Conservation (phyloP, 2,888 invertebrate genomes). For the Caenorhabditis zanzibari region DNA sequence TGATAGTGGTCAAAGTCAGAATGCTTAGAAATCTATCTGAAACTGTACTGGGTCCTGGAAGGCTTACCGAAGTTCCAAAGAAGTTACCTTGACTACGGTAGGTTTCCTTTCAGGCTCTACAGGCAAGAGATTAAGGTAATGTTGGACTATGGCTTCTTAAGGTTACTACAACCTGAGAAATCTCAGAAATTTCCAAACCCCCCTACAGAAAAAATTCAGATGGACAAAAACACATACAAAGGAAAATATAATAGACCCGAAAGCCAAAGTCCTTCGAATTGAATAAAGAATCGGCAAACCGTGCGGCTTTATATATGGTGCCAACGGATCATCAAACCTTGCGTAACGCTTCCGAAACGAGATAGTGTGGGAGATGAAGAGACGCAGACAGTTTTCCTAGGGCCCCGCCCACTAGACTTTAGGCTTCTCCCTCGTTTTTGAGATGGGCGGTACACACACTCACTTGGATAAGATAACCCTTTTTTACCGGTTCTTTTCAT, state of each 20-base stretch:
- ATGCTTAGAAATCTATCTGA: too few species aligned
- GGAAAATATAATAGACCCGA: neutral
- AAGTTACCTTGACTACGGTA: too few species aligned
- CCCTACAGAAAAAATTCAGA: neutral
- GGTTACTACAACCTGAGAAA: too few species aligned
- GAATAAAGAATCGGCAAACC: conserved; percentile 24
- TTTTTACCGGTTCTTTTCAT: conserved; percentile 51
- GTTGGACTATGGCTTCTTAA: too few species aligned
- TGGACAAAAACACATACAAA: neutral
- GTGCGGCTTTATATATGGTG: conserved; percentile 58
- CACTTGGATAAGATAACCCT: conserved; percentile 42
- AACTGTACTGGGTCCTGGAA: too few species aligned
- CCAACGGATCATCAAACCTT: conserved; percentile 61
- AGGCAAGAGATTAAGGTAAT: too few species aligned
- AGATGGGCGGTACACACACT: conserved; percentile 24
- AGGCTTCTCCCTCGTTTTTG: neutral
- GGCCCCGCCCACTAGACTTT: conserved; percentile 28
- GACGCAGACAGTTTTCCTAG: neutral
- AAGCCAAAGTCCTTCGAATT: conserved; percentile 11
- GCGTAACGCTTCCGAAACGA: conserved; percentile 36
- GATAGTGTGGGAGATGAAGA: neutral
- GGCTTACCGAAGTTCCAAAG: too few species aligned
- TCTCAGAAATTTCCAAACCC: too few species aligned
- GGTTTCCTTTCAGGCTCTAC: too few species aligned
- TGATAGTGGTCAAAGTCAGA: too few species aligned